Evolutionary conservation across 2,797 vertebrate species (phyloP), one percentile per base, ranked within the genome.

Genomic region (Pterois miles): DNA sequence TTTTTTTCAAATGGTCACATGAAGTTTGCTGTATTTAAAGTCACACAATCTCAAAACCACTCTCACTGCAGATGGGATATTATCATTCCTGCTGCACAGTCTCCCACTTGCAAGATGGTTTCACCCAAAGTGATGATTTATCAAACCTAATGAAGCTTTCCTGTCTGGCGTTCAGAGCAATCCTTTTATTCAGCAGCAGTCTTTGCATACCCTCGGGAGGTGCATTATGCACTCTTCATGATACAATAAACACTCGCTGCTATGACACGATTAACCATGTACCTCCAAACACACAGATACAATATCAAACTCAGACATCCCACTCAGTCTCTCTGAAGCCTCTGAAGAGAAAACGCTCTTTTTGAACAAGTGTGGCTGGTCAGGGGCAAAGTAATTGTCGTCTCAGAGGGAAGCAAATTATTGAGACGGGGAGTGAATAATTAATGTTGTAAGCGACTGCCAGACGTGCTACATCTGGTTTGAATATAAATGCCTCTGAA

Each of bases 331-430:
- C 43, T 78, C 50, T 65, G 60, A 78, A 60, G 82, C 68, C 40
- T 38, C 59, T 43, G 65, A 79, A 48, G 75, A 83, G 68, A 78
- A 77, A 76, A 71, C 5, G 8, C 59, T 78, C 33, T 60, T 86
- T 89, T 79, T 53, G 59, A 85, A 84, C 40, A 34, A 83, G 77
- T 79, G 58, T n/a, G 74, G 65, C 64, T 73, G 79, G 82, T 90
- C 80, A 78, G 82, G 74, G 65, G 66, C 52, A 85, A 80, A 86
- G 74, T 77, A 89, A 90, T 85, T 84, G 85, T 87, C 33, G 38
- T 90, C 82, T 89, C 87, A 48, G 59, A 86, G 82, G 84, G 77
- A 86, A 89, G 82, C 82, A 86, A 90, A 88, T 90, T 82, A 88
- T 87, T 84, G 80, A 23, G 29, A 89, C 31, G 53, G 74, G 53